Evolutionary conservation across 2,113 vertebrate species (phyloP).

Genomic region (Rhizomys pruinosus): DNA sequence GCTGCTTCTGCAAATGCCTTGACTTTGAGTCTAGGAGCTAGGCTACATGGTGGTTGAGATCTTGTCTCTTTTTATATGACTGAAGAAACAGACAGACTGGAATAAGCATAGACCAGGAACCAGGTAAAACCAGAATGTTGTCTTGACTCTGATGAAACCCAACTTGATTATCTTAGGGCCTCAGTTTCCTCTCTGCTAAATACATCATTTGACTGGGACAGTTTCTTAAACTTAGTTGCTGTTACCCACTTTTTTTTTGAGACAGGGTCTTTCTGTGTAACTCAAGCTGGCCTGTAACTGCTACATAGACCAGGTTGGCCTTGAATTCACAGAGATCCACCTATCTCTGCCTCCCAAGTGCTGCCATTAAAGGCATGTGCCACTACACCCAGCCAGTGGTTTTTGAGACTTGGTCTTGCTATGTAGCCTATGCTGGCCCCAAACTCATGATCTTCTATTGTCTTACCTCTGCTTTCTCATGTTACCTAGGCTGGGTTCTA

Average conservation of each 20-base stretch:
- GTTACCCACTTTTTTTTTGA: neutral
- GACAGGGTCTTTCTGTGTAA: too few relatives aligned
- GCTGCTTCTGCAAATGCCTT: neutral
- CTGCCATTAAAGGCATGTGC: too few relatives aligned
- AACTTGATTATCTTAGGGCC: neutral
- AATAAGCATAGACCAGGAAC: neutral
- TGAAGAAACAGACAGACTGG: neutral
- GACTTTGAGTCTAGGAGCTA: neutral
- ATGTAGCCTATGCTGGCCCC: too few relatives aligned
- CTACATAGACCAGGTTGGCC: too few relatives aligned
- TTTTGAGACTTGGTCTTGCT: too few relatives aligned
- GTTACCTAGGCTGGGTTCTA: too few relatives aligned
- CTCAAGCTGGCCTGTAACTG: too few relatives aligned
- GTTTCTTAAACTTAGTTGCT: neutral
- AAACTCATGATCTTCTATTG: too few relatives aligned
- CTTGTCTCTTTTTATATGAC: neutral
- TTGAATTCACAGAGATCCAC: too few relatives aligned
- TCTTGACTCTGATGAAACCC: neutral
- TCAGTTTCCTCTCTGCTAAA: slow-evolving; percentile 8
- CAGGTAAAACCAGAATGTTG: neutral
- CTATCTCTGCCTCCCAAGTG: too few relatives aligned
- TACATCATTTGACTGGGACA: neutral
- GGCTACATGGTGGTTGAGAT: neutral
- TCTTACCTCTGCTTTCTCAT: too few relatives aligned
- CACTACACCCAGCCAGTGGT: too few relatives aligned